Evolutionary conservation across 1,140 invertebrate genomes (phyloP), one percentile per base, ranked within the genome.

Genomic region (Drosophila elegans): DNA sequence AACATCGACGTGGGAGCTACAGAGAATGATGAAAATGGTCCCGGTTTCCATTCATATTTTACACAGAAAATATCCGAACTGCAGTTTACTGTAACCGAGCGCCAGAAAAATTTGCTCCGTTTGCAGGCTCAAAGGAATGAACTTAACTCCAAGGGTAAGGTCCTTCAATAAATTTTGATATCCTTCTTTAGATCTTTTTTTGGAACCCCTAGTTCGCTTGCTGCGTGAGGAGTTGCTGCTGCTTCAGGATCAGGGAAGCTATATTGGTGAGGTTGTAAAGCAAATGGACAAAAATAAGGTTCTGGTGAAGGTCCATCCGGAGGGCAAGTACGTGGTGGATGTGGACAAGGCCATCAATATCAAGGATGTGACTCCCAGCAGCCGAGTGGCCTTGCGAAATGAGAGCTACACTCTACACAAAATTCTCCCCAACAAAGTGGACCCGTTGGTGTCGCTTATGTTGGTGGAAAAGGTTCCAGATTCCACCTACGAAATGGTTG

Each of bases 261-360:
- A 99, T 93, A 99, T 99, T 3, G 99, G 99, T 3, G 99, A 99
- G 94, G 99, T 99, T 27, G 98, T 99, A 0, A 99, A 99, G 92
- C 98, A 98, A 0, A 99, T 99, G 98, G 99, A 99, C 92, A 99
- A 99, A 93, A 99, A 99, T 92, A 99, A 99, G 93, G 98, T 99
- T 2, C 93, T 99, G 0, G 99, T 99, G 0, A 99, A 99, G 94
- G 98, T 99, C 10, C 99, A 99, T 93, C 99, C 99, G 2, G 99
- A 99, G 94, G 99, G 99, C 49, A 99, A 99, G 94, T 99, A 99
- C 94, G 99, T 99, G 3, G 99, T 99, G 16, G 99, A 99, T 93
- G 94, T 99, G 73, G 99, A 99, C 92, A 99, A 99, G 92, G 99
- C 99, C 91, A 99, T 99, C 79, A 99, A 99, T 90, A 99, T 99